A percentile compares a stretch with the other conserved stretches of the same genome.
Evolutionary conservation across 2,113 vertebrate genomes (phyloP).

Genomic region (Pogonocichla stellata): DNA sequence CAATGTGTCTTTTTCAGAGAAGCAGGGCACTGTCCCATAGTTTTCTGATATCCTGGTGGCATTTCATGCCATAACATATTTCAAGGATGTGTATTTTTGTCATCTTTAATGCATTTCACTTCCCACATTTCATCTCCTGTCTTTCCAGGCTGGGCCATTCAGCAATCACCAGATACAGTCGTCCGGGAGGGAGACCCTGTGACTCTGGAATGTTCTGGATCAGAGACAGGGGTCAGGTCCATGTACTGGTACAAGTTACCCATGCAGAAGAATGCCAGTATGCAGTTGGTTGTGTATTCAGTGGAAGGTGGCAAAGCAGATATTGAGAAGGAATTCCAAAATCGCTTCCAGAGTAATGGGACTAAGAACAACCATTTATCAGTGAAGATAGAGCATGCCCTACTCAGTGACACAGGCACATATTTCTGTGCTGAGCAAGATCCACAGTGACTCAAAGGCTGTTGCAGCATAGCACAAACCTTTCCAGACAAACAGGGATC

Average conservation of each 20-base stretch:
- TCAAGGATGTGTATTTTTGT: neutral
- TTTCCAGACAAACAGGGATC: too few relatives aligned
- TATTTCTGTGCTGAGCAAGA: too few relatives aligned
- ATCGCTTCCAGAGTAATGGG: neutral
- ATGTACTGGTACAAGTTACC: neutral
- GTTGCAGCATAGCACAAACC: too few relatives aligned
- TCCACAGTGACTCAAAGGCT: too few relatives aligned
- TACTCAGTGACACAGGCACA: too few relatives aligned
- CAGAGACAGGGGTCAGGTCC: too few relatives aligned
- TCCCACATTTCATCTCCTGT: neutral
- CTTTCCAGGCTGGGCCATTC: neutral
- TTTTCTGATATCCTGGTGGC: neutral
- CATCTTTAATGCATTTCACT: neutral
- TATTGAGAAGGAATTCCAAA: neutral
- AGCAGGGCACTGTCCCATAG: neutral
- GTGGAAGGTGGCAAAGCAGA: rapidly evolving
- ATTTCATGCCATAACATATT: neutral
- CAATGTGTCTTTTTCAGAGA: neutral
- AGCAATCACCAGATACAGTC: neutral
- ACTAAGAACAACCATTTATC: neutral
- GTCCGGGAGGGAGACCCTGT: neutral
- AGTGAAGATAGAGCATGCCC: too few relatives aligned
- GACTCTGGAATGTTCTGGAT: neutral
- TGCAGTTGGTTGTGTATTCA: neutral
- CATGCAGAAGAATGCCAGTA: neutral